phyloP scores from a whole-genome alignment of 92 coral and sea anemone species.

The Ricordea florida region DNA sequence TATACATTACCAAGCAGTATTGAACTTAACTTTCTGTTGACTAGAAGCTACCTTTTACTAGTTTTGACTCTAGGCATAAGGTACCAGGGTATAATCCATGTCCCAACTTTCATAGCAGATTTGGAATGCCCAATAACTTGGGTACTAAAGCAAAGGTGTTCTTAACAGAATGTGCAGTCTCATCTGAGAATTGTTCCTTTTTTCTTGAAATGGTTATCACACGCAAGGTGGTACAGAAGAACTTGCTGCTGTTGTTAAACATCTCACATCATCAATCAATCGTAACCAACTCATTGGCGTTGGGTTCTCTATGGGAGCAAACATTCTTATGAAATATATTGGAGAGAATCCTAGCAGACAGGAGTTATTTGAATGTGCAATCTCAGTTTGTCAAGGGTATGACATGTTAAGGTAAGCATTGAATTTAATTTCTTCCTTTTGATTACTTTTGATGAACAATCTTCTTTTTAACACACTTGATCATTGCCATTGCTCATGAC shows the following conservation, averaged over 20 bases:
- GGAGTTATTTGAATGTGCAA: slow-evolving; percentile 80
- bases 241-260: slow-evolving; percentile 72
- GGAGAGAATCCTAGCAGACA: slow-evolving; percentile 88
- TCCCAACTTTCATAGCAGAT: no score
- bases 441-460: not conserved
- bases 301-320: slow-evolving; percentile 98
- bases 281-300: slow-evolving; percentile 80
- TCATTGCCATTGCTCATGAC: no score
- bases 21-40: no score
- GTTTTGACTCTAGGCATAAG: no score
- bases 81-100: no score
- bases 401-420: slow-evolving; percentile 77
- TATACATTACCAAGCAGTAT: no score
- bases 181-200: no score
- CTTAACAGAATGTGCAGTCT: no score
- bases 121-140: not conserved
- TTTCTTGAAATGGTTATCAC: no score
- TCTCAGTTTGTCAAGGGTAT: slow-evolving; percentile 98
- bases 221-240: slow-evolving; percentile 93
- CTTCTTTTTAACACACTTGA: no score
- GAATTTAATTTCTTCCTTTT: not conserved
- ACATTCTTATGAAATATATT: slow-evolving; percentile 86
- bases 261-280: slow-evolving; percentile 59
- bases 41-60: no score
- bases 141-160: no score